A percentile compares a stretch with the other conserved stretches of the same genome.
Evolutionary conservation across 2,797 vertebrate genomes (phyloP).

Genomic region (Chloroceryle amazona): DNA sequence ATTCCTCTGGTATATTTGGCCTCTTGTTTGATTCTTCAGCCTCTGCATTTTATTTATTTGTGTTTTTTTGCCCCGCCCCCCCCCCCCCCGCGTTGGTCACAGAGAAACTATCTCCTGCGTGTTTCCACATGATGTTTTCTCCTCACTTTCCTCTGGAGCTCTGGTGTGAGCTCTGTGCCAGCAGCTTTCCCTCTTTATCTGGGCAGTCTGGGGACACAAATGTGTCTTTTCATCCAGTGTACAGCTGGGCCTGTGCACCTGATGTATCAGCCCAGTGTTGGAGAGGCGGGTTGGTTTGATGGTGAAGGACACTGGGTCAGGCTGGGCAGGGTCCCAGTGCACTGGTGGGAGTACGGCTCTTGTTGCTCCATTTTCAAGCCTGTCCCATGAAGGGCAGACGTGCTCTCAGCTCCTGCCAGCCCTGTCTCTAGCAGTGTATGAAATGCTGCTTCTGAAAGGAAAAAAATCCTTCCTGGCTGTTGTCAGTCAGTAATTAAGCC

Average conservation of each 20-base stretch:
- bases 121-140: background rate
- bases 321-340: fast-evolving
- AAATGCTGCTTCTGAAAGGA: background rate
- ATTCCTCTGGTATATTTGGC: background rate
- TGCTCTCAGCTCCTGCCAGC: background rate
- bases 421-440: background rate
- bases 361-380: background rate
- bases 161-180: fast-evolving
- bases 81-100: too few relatives aligned
- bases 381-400: background rate
- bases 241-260: fast-evolving
- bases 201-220: background rate
- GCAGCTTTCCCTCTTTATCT: background rate
- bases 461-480: background rate
- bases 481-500: slow-evolving; percentile 28
- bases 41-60: background rate
- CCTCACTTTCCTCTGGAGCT: background rate
- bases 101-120: fast-evolving
- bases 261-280: fast-evolving
- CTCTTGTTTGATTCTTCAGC: background rate
- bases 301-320: background rate
- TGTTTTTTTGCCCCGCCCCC: too few relatives aligned
- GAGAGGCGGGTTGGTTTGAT: background rate
- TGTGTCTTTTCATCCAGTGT: fast-evolving
- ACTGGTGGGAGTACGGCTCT: background rate